Evolutionary conservation across 2,797 vertebrate species (phyloP), one percentile per base, ranked within the genome.

Genomic region (Diplodus sargus): DNA sequence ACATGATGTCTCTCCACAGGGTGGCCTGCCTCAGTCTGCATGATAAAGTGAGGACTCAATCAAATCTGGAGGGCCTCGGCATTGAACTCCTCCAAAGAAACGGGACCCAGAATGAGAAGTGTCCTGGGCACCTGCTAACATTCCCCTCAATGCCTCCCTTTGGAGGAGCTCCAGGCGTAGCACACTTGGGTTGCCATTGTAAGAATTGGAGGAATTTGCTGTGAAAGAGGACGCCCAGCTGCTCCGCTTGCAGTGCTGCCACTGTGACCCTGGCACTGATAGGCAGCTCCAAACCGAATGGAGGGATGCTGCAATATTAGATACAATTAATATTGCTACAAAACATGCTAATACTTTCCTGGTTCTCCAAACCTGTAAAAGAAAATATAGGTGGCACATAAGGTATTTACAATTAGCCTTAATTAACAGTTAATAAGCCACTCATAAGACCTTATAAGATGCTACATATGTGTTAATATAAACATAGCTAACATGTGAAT

Each of bases 101-200:
- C 64, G 70, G 39, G 9, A 79, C 76, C n/a, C 69, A 62, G 59
- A 72, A 76, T 48, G 58, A 72, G 51, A 76, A 85, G 83, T 64
- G 42, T 62, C 79, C 82, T 34, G 66, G 53, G 61, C 39, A 63
- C 66, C 49, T 52, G 53, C 51, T 75, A 51, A 11, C n/a, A 78
- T 83, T 81, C 60, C 58, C 59, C 22, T 64, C 28, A 43, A 81
- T 63, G 66, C 17, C 49, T 85, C 74, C 60, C 54, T 77, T 71
- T 87, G 74, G 74, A 79, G 45, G 42, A 53, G 73, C 76, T 85
- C 76, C 62, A 88, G 72, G 59, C 51, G 23, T 62, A 74, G 51
- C 45, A 56, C 63, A 71, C 42, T 56, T 64, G 10, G 52, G 69
- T 76, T 78, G 45, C n/a, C 8, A 57, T 12, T 53, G 30, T 53